These are phyloP conservation scores for Tinea trinotella DNA, from an alignment of 2,888 invertebrate genomes.

Conservation along the genomic window DNA sequence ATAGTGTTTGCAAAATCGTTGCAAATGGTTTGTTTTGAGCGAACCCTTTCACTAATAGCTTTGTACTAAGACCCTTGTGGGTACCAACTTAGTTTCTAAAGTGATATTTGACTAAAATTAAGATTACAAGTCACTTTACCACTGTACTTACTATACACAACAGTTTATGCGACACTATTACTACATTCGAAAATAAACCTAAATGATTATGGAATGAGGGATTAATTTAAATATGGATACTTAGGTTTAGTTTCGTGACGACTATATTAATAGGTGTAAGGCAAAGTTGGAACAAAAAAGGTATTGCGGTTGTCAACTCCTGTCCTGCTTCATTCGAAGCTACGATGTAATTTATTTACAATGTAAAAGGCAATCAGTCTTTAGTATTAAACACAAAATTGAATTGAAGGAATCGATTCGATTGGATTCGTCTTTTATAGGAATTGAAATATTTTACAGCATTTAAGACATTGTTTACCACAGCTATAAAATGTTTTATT, in stretches of 20 bases:
- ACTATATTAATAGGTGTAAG: no score
- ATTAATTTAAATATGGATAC: no score
- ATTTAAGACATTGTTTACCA: neutral
- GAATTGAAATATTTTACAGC: neutral
- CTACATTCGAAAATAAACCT: neutral
- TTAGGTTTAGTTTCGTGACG: neutral
- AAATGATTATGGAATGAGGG: neutral
- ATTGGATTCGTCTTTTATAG: neutral
- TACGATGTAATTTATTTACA: neutral
- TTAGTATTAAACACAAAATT: neutral
- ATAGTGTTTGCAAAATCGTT: constrained; percentile 7
- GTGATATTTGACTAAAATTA: neutral
- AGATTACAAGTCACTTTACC: neutral
- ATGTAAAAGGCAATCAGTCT: neutral
- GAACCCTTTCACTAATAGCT: constrained; percentile 9
- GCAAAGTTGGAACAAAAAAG: neutral
- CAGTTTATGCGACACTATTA: neutral
- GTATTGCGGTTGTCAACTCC: neutral
- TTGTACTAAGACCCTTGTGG: neutral
- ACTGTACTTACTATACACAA: neutral
- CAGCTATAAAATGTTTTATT: no score
- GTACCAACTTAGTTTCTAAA: neutral
- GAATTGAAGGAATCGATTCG: neutral
- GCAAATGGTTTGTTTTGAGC: neutral
- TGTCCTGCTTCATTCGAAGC: neutral